Percentiles rank a stretch among this genome's conserved stretches.
Evolutionary conservation across 1,140 invertebrate genomes (phyloP).

Genomic region (Pseudomyrmex gracilis): DNA sequence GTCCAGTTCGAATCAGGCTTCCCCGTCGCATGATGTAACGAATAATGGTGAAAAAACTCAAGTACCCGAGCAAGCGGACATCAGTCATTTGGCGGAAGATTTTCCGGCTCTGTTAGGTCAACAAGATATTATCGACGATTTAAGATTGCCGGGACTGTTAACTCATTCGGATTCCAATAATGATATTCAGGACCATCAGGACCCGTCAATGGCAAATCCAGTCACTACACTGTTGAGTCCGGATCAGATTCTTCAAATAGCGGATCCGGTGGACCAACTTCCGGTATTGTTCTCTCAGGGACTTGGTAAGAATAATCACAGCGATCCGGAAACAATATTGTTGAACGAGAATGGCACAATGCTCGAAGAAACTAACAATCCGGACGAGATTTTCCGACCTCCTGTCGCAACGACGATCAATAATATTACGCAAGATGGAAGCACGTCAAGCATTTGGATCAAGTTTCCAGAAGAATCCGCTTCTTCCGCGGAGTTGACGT

Average conservation of each 20-base stretch:
- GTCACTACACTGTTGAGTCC: constrained; percentile 85
- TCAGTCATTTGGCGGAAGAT: constrained; percentile 77
- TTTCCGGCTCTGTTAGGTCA: constrained; percentile 77
- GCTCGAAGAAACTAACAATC: constrained; percentile 86
- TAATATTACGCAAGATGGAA: neutral
- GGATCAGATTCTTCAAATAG: constrained; percentile 83
- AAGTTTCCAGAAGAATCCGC: constrained; percentile 56
- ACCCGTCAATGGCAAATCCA: constrained; percentile 78
- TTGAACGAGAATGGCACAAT: constrained; percentile 87
- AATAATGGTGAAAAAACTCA: constrained; percentile 78
- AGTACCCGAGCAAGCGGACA: constrained; percentile 63
- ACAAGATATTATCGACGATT: constrained; percentile 77
- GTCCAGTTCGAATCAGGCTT: constrained; percentile 67
- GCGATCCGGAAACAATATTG: constrained; percentile 88
- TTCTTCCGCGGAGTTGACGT: neutral
- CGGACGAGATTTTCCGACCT: constrained; percentile 86
- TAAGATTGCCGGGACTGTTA: constrained; percentile 77
- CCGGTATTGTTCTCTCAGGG: constrained; percentile 81
- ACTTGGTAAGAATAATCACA: constrained; percentile 83
- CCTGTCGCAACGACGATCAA: constrained; percentile 31
- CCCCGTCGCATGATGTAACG: constrained; percentile 47
- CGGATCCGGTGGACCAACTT: constrained; percentile 82
- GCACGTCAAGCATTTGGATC: constrained; percentile 40
- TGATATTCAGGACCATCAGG: constrained; percentile 79
- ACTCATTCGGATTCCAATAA: constrained; percentile 78